phyloP scores from a whole-genome alignment of 2,888 invertebrate genomes.

The Myopa tessellatipennis region DNA sequence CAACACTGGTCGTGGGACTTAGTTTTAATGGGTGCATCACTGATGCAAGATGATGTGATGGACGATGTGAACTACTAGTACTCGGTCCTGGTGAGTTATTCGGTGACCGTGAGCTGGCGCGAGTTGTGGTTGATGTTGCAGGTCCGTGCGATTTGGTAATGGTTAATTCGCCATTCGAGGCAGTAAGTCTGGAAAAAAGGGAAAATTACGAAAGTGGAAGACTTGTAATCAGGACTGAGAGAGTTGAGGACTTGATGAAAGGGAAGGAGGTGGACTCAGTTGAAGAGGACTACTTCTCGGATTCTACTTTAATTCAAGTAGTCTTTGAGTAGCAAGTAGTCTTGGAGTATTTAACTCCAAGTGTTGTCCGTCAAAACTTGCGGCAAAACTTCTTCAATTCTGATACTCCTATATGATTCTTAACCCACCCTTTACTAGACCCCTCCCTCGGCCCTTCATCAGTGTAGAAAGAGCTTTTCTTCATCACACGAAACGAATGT shows the following conservation, averaged over 20 bases:
- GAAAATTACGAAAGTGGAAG: neutral
- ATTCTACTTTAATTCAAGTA: no score
- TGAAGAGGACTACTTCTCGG: no score
- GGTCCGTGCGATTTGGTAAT: conserved; percentile 82
- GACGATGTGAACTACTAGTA: conserved; percentile 47
- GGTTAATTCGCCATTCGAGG: conserved; percentile 84
- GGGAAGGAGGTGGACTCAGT: no score
- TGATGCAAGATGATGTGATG: conserved; percentile 66
- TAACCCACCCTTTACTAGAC: neutral
- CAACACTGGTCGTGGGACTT: conserved; percentile 76
- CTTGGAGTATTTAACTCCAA: no score
- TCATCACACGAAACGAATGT: conserved; percentile 35
- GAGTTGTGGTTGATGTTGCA: conserved; percentile 58
- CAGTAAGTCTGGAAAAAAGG: conserved; percentile 72
- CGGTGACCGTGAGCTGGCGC: conserved; percentile 57
- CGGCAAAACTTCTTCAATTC: no score
- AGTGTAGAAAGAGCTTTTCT: conserved; percentile 1
- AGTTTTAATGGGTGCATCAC: conserved; percentile 72
- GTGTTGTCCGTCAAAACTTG: no score
- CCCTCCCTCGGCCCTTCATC: conserved; percentile 10
- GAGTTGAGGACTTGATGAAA: neutral
- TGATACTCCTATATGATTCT: neutral
- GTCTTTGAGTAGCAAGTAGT: no score
- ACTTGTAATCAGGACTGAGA: neutral
- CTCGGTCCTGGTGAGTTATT: conserved; percentile 56